A percentile compares a stretch with the other conserved stretches of the same genome.
Conservation (phyloP, 2,888 invertebrate genomes). For the Eumacrocentrus americanus region DNA sequence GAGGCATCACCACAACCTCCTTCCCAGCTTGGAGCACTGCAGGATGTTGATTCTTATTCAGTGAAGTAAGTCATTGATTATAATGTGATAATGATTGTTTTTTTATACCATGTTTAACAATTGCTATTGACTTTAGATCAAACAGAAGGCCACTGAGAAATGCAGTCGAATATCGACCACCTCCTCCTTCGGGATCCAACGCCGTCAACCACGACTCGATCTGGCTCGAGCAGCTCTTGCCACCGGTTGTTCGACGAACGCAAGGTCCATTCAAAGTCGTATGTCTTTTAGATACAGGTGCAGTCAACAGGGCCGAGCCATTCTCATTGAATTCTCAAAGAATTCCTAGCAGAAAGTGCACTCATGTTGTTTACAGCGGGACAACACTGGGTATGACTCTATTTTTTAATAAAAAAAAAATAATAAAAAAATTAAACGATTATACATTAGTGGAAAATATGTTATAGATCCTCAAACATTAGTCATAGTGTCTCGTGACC, state of each 20-base stretch:
- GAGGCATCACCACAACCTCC: constrained; percentile 62
- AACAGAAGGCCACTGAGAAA: constrained; percentile 73
- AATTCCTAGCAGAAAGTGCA: constrained; percentile 72
- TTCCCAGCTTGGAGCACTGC: constrained; percentile 31
- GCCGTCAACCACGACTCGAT: constrained; percentile 52
- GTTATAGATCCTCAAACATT: background rate
- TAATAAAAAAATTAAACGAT: no score
- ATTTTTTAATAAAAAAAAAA: background rate
- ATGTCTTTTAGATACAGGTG: constrained; percentile 74
- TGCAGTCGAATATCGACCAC: constrained; percentile 68
- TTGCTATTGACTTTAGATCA: no score
- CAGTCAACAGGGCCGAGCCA: constrained; percentile 72
- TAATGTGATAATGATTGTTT: constrained; percentile 31
- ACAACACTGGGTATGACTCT: constrained; percentile 65
- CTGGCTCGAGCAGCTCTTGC: constrained; percentile 55
- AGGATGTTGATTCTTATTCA: constrained; percentile 19
- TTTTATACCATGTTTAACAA: no score
- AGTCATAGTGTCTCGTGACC: background rate
- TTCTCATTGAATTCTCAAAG: constrained; percentile 70
- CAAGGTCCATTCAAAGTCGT: constrained; percentile 61
- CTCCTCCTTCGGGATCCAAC: constrained; percentile 46
- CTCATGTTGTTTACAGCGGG: constrained; percentile 77
- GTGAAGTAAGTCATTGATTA: constrained; percentile 14
- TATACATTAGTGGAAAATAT: no score
- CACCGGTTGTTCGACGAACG: constrained; percentile 49